These are phyloP conservation scores for Ruditapes philippinarum DNA, from an alignment of 1,140 invertebrate species.

Conservation along the genomic window DNA sequence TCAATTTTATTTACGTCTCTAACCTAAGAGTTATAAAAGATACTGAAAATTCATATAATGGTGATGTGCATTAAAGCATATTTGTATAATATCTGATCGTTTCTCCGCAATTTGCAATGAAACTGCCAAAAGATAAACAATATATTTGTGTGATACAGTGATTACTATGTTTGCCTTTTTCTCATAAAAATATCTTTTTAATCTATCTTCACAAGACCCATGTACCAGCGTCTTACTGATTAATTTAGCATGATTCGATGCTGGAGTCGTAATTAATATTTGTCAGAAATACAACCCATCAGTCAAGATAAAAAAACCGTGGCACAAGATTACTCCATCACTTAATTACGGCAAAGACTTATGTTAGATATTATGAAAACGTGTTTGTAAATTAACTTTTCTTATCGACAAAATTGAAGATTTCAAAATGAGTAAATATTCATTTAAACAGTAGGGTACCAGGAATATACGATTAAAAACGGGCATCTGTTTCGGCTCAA, in stretches of 20 bases:
- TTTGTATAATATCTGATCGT: not conserved
- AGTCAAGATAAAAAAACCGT: slow-evolving; percentile 37
- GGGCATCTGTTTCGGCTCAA: slow-evolving; percentile 62
- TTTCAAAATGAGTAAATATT: slow-evolving; percentile 69
- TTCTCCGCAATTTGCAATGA: slow-evolving; percentile 43
- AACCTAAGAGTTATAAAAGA: not conserved
- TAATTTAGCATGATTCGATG: slow-evolving; percentile 39
- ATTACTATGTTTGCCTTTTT: slow-evolving; percentile 29
- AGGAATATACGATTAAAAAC: slow-evolving; percentile 38
- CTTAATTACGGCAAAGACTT: slow-evolving; percentile 64
- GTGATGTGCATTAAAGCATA: not conserved
- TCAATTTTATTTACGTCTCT: not conserved
- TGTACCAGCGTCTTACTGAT: slow-evolving; percentile 47
- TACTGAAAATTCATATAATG: not conserved
- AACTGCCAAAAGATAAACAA: slow-evolving; percentile 49
- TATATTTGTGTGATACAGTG: slow-evolving; percentile 49
- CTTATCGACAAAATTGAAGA: slow-evolving; percentile 62
- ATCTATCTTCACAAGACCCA: slow-evolving; percentile 26
- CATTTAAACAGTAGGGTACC: slow-evolving; percentile 66
- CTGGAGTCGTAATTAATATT: slow-evolving; percentile 64
- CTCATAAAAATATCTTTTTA: slow-evolving; percentile 30
- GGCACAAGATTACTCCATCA: slow-evolving; percentile 47
- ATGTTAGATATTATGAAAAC: slow-evolving; percentile 67
- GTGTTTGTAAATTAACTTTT: slow-evolving; percentile 68
- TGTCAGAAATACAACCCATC: slow-evolving; percentile 54